Conservation (phyloP, 2,797 vertebrate species). For the Semaprochilodus insignis region DNA sequence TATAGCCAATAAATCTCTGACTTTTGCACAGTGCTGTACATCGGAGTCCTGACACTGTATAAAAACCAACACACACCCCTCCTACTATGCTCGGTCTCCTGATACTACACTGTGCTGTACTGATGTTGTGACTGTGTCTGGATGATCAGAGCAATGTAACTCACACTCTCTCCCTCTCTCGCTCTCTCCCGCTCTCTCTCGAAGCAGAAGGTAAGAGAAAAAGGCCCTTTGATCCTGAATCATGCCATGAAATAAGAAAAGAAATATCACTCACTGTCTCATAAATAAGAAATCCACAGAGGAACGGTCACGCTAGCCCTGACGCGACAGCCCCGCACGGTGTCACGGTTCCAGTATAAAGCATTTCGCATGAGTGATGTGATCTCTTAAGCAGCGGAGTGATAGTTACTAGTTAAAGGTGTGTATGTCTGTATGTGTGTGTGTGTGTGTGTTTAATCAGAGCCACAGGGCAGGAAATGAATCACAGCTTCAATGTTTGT, state of each 20-base stretch:
- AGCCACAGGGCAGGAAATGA: constrained; percentile 44
- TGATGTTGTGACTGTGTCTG: constrained; percentile 24
- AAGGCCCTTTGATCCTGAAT: constrained; percentile 13
- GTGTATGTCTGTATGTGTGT: neutral
- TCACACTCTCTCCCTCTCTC: neutral
- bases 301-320: neutral
- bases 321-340: neutral
- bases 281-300: neutral
- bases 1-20: no score
- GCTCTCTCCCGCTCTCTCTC: neutral
- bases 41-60: neutral
- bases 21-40: no score
- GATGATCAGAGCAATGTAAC: constrained; percentile 19
- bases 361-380: neutral
- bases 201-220: neutral
- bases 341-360: neutral
- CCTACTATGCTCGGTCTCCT: neutral
- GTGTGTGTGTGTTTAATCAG: neutral
- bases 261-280: neutral
- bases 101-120: neutral
- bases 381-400: constrained; percentile 26
- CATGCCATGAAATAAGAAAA: constrained; percentile 2
- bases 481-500: constrained; percentile 36
- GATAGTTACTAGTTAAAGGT: constrained; percentile 17
- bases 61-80: neutral